Base-by-base conservation (phyloP, 2,113 vertebrate species). In the Oryzias woworae region DNA sequence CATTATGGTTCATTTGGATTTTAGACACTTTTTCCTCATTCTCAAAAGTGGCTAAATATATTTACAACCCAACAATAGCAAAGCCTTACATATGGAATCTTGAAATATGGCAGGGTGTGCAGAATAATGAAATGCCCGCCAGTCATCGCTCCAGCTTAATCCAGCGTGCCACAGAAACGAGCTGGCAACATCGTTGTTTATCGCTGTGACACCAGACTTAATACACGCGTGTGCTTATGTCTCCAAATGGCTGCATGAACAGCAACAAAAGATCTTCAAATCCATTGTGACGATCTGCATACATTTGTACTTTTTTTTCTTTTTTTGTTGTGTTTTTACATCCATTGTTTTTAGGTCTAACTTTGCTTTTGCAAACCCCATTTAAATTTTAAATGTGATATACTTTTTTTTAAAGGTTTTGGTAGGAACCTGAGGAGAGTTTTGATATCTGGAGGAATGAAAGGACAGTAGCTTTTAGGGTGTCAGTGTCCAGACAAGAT, bases 401-500 rank as follows among this genome's bases (percentile, higher is more conserved):
- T 48, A 42, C 7, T 54, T 53, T 58, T 62, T 20, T 17, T 18
- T 48, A 13, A 5, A 47, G 14, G 4, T 58, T 60, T 53, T 20
- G 56, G 58, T 4, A 6, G 41, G 58, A 36, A 49, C 17, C 17
- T 8, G 44, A 75, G 62, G 22, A 0, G 7, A 53, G 48, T 68
- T 61, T 69, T 72, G 43, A 71, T 81, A 61, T 76, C 26, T 6
- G 31, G 65, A 60, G 62, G 20, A 61, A 65, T 48, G 45, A 41
- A 41, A 17, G 20, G 17, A 14, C 2, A 42, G 41, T 56, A 44
- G 66, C 50, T 41, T 20, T 58, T 51, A 59, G 44, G 71, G 75
- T 65, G 69, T 62, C 62, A 62, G 54, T 49, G 69, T 81, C 75
- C 75, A 74, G 69, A 83, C 69, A 23, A 80, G 74, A 80, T 83